Conservation (phyloP, 2,113 vertebrate species). For the Cervus canadensis region DNA sequence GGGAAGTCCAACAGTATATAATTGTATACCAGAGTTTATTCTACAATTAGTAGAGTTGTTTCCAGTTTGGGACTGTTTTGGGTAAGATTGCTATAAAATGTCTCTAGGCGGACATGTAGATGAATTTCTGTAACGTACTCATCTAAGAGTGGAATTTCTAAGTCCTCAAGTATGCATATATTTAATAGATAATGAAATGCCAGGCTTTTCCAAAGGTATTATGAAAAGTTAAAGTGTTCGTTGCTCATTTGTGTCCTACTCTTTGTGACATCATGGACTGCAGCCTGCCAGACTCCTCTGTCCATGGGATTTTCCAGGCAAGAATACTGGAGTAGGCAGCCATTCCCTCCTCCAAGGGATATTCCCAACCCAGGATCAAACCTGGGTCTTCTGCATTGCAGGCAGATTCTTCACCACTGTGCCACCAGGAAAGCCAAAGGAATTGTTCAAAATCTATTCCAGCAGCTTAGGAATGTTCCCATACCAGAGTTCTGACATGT, state of each 20-base stretch:
- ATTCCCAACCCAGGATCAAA: not conserved
- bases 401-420: not conserved
- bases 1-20: not conserved
- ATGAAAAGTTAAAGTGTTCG: not conserved
- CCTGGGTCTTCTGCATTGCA: not conserved
- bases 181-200: slow-evolving; percentile 13
- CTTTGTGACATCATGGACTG: not conserved
- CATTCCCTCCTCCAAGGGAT: not conserved
- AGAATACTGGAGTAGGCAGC: not conserved
- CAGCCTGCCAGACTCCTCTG: not conserved
- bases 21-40: not conserved
- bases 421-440: not conserved
- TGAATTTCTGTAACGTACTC: not conserved
- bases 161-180: not conserved
- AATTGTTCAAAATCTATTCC: not conserved
- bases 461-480: not conserved
- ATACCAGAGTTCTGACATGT: not conserved
- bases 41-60: not conserved
- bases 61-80: not conserved
- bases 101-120: not conserved
- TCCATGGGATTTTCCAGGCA: not conserved
- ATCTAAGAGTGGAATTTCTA: not conserved
- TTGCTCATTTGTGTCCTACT: not conserved
- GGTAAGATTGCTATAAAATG: not conserved
- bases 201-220: not conserved